Evolutionary conservation across 2,888 invertebrate genomes (phyloP).

Genomic region (Aspidiotus destructor): DNA sequence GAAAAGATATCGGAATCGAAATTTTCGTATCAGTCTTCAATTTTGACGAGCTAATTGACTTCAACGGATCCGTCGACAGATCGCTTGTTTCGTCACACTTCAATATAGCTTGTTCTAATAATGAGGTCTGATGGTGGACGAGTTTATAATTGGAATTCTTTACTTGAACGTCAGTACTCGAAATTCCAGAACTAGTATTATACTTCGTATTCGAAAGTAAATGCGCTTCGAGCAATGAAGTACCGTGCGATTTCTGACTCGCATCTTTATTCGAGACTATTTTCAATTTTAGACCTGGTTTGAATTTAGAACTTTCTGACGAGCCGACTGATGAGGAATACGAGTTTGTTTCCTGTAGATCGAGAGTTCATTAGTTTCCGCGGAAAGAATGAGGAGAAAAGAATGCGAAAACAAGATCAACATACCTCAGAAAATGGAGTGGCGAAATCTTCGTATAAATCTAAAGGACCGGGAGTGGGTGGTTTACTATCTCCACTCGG

Average conservation of each 20-base stretch:
- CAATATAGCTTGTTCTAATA: neutral
- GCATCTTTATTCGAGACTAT: neutral
- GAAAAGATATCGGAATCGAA: slow-evolving; percentile 25
- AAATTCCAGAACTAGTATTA: slow-evolving; percentile 6
- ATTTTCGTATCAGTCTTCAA: slow-evolving; percentile 25
- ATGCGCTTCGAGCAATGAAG: slow-evolving; percentile 25
- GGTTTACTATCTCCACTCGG: slow-evolving; percentile 32
- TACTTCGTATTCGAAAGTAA: slow-evolving; percentile 30
- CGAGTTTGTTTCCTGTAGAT: slow-evolving; percentile 14
- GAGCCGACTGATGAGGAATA: slow-evolving; percentile 11
- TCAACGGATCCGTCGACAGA: slow-evolving; percentile 8
- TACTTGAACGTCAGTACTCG: neutral
- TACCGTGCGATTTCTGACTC: slow-evolving; percentile 6
- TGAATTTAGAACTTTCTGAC: slow-evolving; percentile 17
- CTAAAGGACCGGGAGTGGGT: slow-evolving; percentile 30
- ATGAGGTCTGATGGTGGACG: neutral
- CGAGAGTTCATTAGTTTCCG: neutral
- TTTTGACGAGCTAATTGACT: slow-evolving; percentile 19
- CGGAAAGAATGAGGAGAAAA: no score
- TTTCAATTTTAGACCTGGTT: slow-evolving; percentile 19
- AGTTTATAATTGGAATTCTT: slow-evolving; percentile 10
- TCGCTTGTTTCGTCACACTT: neutral
- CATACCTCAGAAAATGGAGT: slow-evolving; percentile 23
- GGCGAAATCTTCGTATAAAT: slow-evolving; percentile 29
- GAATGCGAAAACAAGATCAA: neutral